A percentile compares a stretch with the other conserved stretches of the same genome.
These are phyloP conservation scores for Asteroscopus sphinx DNA, from an alignment of 2,888 invertebrate species.

Conservation along the genomic window DNA sequence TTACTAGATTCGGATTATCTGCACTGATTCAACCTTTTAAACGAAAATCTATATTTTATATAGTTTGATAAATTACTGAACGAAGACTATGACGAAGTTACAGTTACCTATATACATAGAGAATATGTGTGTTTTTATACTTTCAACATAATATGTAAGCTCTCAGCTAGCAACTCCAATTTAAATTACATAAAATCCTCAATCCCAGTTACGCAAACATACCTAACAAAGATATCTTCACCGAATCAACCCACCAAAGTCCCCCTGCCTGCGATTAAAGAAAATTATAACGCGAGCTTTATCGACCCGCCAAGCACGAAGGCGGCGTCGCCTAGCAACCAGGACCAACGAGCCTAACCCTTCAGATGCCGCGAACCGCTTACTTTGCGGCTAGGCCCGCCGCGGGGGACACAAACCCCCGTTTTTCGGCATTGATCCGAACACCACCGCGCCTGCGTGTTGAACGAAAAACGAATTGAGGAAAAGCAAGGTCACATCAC, in stretches of 20 bases:
- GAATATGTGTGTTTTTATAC: background rate
- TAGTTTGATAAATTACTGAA: background rate
- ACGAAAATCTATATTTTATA: too few species aligned
- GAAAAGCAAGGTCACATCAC: conserved; percentile 88
- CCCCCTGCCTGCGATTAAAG: conserved; percentile 78
- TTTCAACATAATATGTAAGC: background rate
- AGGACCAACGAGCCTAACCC: conserved; percentile 79
- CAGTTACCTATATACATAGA: background rate
- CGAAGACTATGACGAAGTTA: background rate
- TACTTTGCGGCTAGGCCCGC: conserved; percentile 81
- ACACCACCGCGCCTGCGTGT: conserved; percentile 86
- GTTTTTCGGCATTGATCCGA: conserved; percentile 89
- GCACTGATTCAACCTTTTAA: too few species aligned
- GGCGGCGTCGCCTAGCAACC: conserved; percentile 86
- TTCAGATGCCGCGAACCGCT: conserved; percentile 86
- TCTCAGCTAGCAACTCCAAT: conserved; percentile 1
- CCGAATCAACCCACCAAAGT: conserved; percentile 62
- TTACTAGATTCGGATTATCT: too few species aligned
- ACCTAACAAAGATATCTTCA: conserved; percentile 64
- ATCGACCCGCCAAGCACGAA: conserved; percentile 80
- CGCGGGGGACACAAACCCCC: conserved; percentile 78
- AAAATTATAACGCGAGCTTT: conserved; percentile 82
- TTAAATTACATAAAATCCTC: conserved; percentile 21
- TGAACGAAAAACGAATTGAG: conserved; percentile 86
- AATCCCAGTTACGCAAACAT: conserved; percentile 46